These are phyloP conservation scores for Chaetura pelagica DNA, from an alignment of 2,113 vertebrate species.

Conservation along the genomic window DNA sequence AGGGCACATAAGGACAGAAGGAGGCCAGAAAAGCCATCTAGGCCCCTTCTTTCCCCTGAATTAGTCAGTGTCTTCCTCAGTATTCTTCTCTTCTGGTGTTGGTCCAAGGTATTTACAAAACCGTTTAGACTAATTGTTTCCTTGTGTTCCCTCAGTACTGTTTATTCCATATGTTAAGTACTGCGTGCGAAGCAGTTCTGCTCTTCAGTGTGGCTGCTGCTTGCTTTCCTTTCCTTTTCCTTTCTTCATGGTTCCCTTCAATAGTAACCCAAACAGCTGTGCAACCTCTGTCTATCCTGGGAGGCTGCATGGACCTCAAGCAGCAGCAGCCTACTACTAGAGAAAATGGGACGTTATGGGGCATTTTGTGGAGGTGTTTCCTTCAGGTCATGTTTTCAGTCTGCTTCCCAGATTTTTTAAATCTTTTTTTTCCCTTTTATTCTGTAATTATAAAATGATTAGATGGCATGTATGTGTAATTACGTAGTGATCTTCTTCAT, in stretches of 20 bases:
- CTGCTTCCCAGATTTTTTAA: background rate
- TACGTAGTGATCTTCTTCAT: background rate
- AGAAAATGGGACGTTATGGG: background rate
- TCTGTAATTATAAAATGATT: background rate
- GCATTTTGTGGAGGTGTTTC: background rate
- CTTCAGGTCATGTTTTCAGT: conserved; percentile 3
- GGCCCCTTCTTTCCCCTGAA: conserved; percentile 58
- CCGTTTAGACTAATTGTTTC: conserved; percentile 77
- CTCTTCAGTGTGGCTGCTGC: conserved; percentile 45
- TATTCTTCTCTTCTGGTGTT: conserved; percentile 72
- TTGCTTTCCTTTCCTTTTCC: conserved; percentile 64
- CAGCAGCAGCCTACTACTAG: background rate
- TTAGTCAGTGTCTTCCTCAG: conserved; percentile 75
- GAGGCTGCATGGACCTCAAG: background rate
- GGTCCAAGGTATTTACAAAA: conserved; percentile 75
- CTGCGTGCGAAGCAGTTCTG: conserved; percentile 66
- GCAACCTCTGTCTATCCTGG: conserved; percentile 36
- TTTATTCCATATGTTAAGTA: conserved; percentile 79
- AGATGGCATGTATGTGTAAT: background rate
- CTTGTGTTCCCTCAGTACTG: conserved; percentile 73
- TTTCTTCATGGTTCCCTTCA: conserved; percentile 50
- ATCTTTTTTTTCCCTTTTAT: background rate
- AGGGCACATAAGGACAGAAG: conserved; percentile 77
- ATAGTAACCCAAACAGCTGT: conserved; percentile 51
- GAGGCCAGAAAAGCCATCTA: conserved; percentile 61